Evolutionary conservation across 2,797 vertebrate species (phyloP), one percentile per base, ranked within the genome.

Genomic region (Megaceryle alcyon): DNA sequence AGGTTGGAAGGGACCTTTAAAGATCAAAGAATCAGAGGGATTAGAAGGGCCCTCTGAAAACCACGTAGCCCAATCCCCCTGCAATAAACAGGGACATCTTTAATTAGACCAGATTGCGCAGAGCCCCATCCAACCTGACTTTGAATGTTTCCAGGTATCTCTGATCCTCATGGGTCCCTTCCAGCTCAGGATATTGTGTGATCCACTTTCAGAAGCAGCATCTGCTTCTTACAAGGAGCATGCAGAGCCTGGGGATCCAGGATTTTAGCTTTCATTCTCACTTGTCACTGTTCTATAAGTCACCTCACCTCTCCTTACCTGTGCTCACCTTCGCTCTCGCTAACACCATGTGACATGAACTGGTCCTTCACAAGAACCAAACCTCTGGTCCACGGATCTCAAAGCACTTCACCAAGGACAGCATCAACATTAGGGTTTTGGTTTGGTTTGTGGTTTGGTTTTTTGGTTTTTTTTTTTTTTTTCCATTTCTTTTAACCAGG

Each of bases 281-380:
- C 39, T 31, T 18, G 11, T 17, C 81, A 33, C 23, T 0, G 1
- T 28, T 61, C 25, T 2, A 33, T 43, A 18, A 31, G 16, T 29
- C 61, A 12, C 28, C 28, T 53, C 7, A 4, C n/a, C 46, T 28
- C 46, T 44, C 65, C 48, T 2, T 1, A 15, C 12, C n/a, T 6
- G 0, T 2, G 6, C 4, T 35, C 39, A 9, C 49, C 56, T 37
- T 10, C 0, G 6, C 49, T 41, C 29, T 20, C 4, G 3, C 5
- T 17, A 64, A 31, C 29, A 64, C 28, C 29, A 23, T n/a, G 6
- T 4, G 14, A 23, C 23, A 8, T 43, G 18, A 54, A 28, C n/a
- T 7, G 37, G 15, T 39, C 60, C 77, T 53, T 51, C 71, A 39
- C 28, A 46, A 35, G 71, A 70, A 51, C 37, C 6, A 23, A 4